These are phyloP conservation scores for Sylvietta virens DNA, from an alignment of 2,113 vertebrate species.

Conservation along the genomic window DNA sequence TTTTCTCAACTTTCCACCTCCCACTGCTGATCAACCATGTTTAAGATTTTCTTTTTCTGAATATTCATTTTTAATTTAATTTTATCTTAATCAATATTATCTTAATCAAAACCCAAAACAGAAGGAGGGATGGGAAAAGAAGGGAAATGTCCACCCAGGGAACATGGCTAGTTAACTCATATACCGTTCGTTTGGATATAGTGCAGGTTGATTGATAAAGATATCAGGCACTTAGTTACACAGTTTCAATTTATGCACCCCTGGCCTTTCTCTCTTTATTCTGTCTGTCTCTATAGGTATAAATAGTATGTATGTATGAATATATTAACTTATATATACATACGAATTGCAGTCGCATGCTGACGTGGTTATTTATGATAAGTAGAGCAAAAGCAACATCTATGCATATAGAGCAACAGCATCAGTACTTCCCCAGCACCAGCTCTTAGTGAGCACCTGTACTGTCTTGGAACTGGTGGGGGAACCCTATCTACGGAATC, in stretches of 20 bases:
- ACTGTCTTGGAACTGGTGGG: background rate
- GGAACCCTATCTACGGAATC: accelerated
- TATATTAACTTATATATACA: background rate
- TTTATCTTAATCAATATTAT: background rate
- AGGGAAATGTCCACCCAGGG: background rate
- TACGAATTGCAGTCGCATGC: background rate
- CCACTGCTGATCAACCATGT: background rate
- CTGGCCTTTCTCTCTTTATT: background rate
- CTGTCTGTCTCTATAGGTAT: background rate
- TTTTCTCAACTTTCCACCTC: background rate
- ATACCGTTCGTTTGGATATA: background rate
- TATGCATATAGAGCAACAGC: background rate
- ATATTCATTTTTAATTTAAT: background rate
- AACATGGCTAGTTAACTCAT: background rate
- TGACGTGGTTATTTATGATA: background rate
- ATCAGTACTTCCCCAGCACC: background rate
- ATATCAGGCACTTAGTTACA: background rate
- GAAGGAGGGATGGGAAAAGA: background rate
- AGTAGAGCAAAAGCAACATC: background rate
- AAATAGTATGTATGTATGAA: background rate
- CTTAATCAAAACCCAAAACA: background rate
- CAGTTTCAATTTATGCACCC: background rate
- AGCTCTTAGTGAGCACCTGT: background rate
- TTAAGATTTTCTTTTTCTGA: background rate
- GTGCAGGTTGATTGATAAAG: background rate